Evolutionary conservation across 2,888 invertebrate species (phyloP).

Genomic region (Lamellibrachia satsuma): DNA sequence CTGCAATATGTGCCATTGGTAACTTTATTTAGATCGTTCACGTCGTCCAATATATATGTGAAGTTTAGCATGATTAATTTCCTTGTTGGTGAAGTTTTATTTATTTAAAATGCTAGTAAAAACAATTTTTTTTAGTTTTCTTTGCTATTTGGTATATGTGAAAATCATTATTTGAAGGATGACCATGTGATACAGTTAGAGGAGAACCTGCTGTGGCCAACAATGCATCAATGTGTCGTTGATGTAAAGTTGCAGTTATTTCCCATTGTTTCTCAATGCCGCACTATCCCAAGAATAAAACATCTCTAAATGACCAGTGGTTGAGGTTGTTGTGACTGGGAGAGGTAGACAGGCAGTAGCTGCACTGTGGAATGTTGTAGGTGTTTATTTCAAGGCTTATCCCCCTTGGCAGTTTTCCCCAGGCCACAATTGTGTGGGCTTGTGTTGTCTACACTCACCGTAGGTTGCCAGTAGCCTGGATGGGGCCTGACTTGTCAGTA

Average conservation of each 20-base stretch:
- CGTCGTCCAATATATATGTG: not conserved
- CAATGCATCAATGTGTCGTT: not conserved
- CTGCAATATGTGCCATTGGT: not conserved
- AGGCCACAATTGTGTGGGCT: no score
- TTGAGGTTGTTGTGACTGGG: not conserved
- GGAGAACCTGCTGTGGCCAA: not conserved
- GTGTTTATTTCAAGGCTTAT: no score
- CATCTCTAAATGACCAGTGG: not conserved
- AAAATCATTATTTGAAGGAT: not conserved
- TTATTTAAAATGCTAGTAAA: not conserved
- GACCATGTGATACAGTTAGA: not conserved
- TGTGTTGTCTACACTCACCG: no score
- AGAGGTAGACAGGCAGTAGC: not conserved
- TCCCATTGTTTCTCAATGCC: no score
- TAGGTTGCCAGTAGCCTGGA: no score
- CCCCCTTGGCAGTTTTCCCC: no score
- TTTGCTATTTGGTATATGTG: not conserved
- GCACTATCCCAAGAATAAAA: not conserved
- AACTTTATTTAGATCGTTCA: not conserved
- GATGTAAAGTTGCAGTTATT: no score
- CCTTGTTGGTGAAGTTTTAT: not conserved
- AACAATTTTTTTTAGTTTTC: not conserved
- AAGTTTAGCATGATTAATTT: not conserved
- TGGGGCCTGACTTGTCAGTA: no score
- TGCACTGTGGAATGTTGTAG: not conserved